phyloP scores from a whole-genome alignment of 2,888 invertebrate species.

The Drosophila koepferae region DNA sequence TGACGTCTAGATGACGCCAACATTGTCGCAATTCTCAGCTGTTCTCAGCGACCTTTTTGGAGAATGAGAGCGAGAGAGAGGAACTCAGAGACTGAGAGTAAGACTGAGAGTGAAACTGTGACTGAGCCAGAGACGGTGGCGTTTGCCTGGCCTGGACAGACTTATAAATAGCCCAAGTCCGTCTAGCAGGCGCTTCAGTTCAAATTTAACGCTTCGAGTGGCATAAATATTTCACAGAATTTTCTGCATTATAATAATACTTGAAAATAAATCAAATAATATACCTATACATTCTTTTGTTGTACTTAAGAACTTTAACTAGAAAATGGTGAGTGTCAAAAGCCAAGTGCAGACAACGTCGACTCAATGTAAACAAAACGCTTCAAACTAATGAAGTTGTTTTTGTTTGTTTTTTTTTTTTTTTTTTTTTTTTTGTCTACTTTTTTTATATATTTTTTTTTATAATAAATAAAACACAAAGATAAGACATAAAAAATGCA shows the following conservation, averaged over 20 bases:
- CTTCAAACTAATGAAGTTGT: conserved; percentile 29
- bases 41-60: conserved; percentile 63
- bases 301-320: conserved; percentile 21
- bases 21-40: conserved; percentile 67
- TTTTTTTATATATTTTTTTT: conserved; percentile 4
- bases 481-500: conserved; percentile 50
- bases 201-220: conserved; percentile 61
- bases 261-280: conserved; percentile 10
- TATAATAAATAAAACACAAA: conserved; percentile 52
- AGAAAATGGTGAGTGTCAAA: conserved; percentile 55
- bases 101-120: conserved; percentile 8
- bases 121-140: conserved; percentile 3
- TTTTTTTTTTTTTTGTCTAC: conserved; percentile 14
- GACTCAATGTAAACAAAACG: conserved; percentile 39
- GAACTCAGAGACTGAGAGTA: neutral
- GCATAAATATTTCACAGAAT: conserved; percentile 27
- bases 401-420: conserved; percentile 10
- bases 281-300: conserved; percentile 16
- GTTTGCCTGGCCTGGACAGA: conserved; percentile 31
- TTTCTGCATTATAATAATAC: neutral
- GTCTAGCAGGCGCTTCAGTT: conserved; percentile 72
- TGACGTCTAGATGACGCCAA: conserved; percentile 68
- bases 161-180: conserved; percentile 72
- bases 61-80: conserved; percentile 15
- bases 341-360: conserved; percentile 31